Conservation (phyloP, 2,888 invertebrate species). For the Stictocephala bisonia region DNA sequence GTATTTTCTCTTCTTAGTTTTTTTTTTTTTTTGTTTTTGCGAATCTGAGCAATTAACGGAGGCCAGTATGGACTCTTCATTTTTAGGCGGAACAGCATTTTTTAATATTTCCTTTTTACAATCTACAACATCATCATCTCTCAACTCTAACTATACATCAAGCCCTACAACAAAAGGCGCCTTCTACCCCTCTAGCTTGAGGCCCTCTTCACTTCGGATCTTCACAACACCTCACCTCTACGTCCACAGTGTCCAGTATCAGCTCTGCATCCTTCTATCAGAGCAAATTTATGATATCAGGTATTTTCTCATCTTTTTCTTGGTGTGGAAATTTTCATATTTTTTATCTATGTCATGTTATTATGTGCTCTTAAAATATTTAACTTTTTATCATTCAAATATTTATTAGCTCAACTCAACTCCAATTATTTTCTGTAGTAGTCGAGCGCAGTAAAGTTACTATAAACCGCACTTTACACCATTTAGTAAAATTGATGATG, state of each 20-base stretch:
- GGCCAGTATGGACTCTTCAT: slow-evolving; percentile 19
- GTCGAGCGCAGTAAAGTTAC: background rate
- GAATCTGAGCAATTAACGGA: slow-evolving; percentile 13
- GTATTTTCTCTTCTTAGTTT: background rate
- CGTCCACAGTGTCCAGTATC: background rate
- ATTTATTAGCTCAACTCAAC: too few species aligned
- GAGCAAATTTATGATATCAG: background rate
- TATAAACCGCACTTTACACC: too few species aligned
- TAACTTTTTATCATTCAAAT: too few species aligned
- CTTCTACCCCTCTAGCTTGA: background rate
- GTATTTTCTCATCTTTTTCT: background rate
- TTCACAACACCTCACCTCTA: background rate
- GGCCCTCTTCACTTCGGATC: background rate
- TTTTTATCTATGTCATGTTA: background rate
- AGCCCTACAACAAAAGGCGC: background rate
- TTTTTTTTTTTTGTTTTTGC: background rate
- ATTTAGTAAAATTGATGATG: background rate
- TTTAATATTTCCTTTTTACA: too few species aligned
- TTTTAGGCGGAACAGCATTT: background rate
- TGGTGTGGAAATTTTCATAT: background rate
- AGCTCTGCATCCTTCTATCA: background rate
- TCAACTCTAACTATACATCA: background rate
- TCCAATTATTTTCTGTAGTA: background rate
- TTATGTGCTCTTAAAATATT: too few species aligned
- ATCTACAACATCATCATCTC: background rate